Conservation (phyloP, 2,113 vertebrate genomes). For the Peromyscus polionotus region DNA sequence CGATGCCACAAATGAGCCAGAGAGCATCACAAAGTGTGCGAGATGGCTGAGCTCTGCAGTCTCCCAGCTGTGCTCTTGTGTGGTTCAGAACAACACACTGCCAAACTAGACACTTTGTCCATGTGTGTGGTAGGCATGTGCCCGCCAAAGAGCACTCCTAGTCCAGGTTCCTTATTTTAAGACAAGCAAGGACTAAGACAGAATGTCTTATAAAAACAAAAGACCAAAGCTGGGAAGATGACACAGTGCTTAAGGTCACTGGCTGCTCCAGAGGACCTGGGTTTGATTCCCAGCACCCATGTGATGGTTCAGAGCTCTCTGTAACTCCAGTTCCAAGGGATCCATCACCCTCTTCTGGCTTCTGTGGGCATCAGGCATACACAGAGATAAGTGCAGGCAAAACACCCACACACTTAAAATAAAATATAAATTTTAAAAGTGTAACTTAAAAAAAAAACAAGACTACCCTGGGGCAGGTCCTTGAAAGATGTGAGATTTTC, state of each 20-base stretch:
- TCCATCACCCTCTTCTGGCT: background rate
- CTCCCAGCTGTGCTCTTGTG: background rate
- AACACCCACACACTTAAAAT: background rate
- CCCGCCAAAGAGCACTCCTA: conserved; percentile 10
- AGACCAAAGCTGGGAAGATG: background rate
- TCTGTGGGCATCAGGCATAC: background rate
- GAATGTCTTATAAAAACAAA: conserved; percentile 26
- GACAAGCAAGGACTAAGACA: conserved; percentile 38
- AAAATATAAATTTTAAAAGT: background rate
- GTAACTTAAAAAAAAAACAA: background rate
- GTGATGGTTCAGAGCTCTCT: background rate
- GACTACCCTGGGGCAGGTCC: conserved; percentile 48
- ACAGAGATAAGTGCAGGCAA: background rate
- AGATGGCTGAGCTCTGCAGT: background rate
- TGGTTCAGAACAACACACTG: background rate
- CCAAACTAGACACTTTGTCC: conserved; percentile 2
- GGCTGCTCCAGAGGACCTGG: background rate
- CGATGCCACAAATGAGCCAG: conserved; percentile 25
- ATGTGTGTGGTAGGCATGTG: background rate
- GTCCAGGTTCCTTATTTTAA: conserved; percentile 59
- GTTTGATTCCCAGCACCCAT: background rate
- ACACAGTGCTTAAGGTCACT: background rate
- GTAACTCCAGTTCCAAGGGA: background rate
- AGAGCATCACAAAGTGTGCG: background rate
- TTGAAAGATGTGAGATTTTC: conserved; percentile 30